These are phyloP conservation scores for Yponomeuta malinellus DNA, from an alignment of 2,888 invertebrate species.

Conservation along the genomic window DNA sequence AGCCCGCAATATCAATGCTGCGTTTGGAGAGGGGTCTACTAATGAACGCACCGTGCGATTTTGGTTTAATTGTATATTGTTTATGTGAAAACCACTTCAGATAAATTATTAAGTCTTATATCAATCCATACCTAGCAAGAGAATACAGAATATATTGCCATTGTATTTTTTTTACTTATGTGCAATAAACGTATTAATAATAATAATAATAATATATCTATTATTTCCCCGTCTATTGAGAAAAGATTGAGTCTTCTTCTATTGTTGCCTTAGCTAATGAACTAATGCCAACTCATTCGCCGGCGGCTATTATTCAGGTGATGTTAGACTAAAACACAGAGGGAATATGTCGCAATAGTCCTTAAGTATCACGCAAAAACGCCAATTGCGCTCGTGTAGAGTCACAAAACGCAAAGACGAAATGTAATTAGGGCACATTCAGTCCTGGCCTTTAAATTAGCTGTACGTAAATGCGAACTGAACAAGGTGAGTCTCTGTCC, in stretches of 20 bases:
- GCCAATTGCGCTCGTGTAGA: neutral
- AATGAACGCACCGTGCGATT: too few relatives aligned
- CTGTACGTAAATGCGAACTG: slow-evolving; percentile 33
- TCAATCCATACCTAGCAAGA: too few relatives aligned
- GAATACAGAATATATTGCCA: too few relatives aligned
- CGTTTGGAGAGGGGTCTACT: too few relatives aligned
- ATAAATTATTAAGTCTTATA: too few relatives aligned
- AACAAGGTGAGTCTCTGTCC: slow-evolving; percentile 18
- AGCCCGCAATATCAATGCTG: too few relatives aligned
- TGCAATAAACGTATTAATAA: too few relatives aligned
- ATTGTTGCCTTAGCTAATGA: neutral
- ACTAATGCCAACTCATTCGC: neutral
- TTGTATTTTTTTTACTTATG: too few relatives aligned
- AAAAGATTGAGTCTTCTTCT: neutral
- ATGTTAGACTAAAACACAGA: neutral
- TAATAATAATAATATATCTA: neutral
- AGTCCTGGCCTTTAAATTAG: slow-evolving; percentile 60
- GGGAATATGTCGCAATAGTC: neutral
- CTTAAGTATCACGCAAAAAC: too few relatives aligned
- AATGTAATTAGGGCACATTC: slow-evolving; percentile 52
- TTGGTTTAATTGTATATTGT: too few relatives aligned
- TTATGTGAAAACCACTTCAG: too few relatives aligned
- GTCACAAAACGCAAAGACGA: slow-evolving; percentile 15
- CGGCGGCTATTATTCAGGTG: neutral
- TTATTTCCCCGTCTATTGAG: neutral